Base-by-base conservation (phyloP, 2,113 vertebrate genomes). In the Podarcis muralis region DNA sequence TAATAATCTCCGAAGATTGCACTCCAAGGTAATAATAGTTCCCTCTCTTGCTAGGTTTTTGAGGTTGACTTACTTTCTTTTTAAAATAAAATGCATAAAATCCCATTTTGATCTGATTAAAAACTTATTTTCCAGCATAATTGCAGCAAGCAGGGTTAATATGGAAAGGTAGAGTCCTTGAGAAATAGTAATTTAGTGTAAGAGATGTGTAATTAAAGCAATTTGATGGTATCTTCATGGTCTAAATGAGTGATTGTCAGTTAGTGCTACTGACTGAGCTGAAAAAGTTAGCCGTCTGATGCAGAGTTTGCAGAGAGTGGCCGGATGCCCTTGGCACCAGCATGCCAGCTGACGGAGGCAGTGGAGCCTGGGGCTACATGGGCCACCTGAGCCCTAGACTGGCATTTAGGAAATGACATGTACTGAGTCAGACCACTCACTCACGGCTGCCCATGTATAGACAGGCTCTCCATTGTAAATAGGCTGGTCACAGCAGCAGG, bases 181-280 rank as follows among this genome's bases (percentile, higher is more conserved):
- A 5, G 78, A 30, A 71, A 71, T 1, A 68, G 48, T 71, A 92
- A 85, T 92, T 91, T 93, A 79, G 83, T 88, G 79, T 71, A 66
- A n/a, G 6, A 82, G 86, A 94, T 92, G 90, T 84, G 43, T 92
- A 88, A 91, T 91, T 91, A 93, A 89, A 81, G 89, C 81, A 89
- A 62, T 65, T 22, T 2, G n/a, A 81, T 78, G 43, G 53, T 81
- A 68, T 82, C 89, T 92, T 86, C 90, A 85, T 80, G 91, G 88
- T 81, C 40, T 77, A 23, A 22, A 18, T 83, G 74, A 89, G 81
- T 89, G 32, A 2, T 32, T 57, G n/a, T 35, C 43, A 32, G 27
- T 18, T 57, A 32, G 27, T 72, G 30, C 20, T 81, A 90, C 43
- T 86, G 65, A 4, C 62, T 15, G 2, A 86, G 18, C 11, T 82